phyloP scores from a whole-genome alignment of 2,888 invertebrate species.

The Cyclophora albipunctata region DNA sequence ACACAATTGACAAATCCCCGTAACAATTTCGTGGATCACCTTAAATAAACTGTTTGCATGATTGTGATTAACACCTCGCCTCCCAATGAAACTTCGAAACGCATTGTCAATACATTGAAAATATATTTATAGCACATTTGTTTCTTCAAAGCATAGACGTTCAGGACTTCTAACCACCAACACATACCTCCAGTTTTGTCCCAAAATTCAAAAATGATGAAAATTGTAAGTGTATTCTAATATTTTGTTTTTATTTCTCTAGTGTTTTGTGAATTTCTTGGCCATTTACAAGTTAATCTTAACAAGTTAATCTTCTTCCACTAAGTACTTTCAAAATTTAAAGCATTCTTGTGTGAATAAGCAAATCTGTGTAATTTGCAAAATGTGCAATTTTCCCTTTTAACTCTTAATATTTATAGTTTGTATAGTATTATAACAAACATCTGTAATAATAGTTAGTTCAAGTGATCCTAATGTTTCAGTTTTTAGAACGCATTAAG shows the following conservation, averaged over 20 bases:
- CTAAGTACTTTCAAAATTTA: too few species aligned
- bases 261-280: not conserved
- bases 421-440: too few species aligned
- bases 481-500: too few species aligned
- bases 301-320: too few species aligned
- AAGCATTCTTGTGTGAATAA: too few species aligned
- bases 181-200: constrained; percentile 29
- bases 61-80: constrained; percentile 69
- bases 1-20: constrained; percentile 66
- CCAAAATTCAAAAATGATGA: constrained; percentile 48
- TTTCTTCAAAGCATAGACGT: constrained; percentile 49
- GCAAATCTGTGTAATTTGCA: too few species aligned
- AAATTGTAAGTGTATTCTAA: constrained; percentile 49
- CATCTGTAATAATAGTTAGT: too few species aligned
- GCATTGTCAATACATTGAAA: constrained; percentile 57
- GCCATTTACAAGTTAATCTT: too few species aligned
- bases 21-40: constrained; percentile 63
- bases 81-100: constrained; percentile 65
- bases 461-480: too few species aligned
- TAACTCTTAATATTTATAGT: too few species aligned
- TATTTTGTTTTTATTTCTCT: constrained; percentile 4
- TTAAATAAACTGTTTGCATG: constrained; percentile 67
- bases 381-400: too few species aligned
- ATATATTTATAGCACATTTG: constrained; percentile 61
- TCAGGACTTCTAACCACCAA: constrained; percentile 45